Conservation (phyloP, 2,888 invertebrate genomes). For the Allophyes oxyacanthae region DNA sequence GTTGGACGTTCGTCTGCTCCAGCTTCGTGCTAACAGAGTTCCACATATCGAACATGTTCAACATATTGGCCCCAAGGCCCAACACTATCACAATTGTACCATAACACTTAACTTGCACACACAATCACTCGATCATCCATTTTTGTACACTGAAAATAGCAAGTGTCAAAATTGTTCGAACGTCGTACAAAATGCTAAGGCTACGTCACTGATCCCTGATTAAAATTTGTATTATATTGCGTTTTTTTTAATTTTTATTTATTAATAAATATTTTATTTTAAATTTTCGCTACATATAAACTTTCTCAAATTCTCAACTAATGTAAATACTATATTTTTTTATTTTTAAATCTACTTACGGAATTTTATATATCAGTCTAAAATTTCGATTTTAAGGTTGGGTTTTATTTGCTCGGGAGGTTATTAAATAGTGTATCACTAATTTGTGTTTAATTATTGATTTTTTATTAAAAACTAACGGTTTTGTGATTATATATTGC, state of each 20-base stretch:
- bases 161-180: slow-evolving; percentile 82
- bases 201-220: slow-evolving; percentile 86
- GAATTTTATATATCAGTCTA: slow-evolving; percentile 88
- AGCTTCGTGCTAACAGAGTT: slow-evolving; percentile 93
- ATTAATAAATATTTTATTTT: slow-evolving; percentile 64
- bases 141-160: slow-evolving; percentile 71
- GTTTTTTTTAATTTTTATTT: slow-evolving; percentile 47
- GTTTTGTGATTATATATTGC: slow-evolving; percentile 81
- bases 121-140: slow-evolving; percentile 69
- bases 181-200: slow-evolving; percentile 81
- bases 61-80: slow-evolving; percentile 77
- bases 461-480: slow-evolving; percentile 69
- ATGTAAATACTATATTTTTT: slow-evolving; percentile 87
- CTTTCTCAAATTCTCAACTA: slow-evolving; percentile 89
- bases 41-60: slow-evolving; percentile 95
- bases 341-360: slow-evolving; percentile 71
- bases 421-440: slow-evolving; percentile 67
- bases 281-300: slow-evolving; percentile 72
- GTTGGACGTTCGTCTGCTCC: slow-evolving; percentile 91
- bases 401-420: slow-evolving; percentile 82
- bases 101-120: slow-evolving; percentile 60
- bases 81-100: slow-evolving; percentile 62
- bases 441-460: slow-evolving; percentile 74
- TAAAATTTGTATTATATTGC: slow-evolving; percentile 73
- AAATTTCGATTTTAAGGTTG: slow-evolving; percentile 87